phyloP scores from a whole-genome alignment of 2,888 invertebrate genomes.

The Chymomyza caudatula region DNA sequence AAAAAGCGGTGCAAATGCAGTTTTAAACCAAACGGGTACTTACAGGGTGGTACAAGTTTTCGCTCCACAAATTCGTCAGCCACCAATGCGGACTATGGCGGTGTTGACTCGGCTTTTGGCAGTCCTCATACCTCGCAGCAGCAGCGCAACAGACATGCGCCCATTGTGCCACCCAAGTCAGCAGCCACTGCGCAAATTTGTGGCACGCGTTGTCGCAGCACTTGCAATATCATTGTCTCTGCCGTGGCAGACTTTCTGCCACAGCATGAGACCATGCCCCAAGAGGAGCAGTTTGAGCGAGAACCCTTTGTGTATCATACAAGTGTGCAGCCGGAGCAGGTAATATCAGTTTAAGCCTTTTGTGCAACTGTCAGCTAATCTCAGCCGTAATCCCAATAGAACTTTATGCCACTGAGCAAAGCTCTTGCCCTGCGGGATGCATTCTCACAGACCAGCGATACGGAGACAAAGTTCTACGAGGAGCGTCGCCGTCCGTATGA shows the following conservation, averaged over 20 bases:
- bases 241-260: conserved; percentile 75
- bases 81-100: conserved; percentile 79
- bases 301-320: conserved; percentile 75
- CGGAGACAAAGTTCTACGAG: conserved; percentile 62
- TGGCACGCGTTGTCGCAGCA: conserved; percentile 81
- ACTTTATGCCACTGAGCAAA: conserved; percentile 54
- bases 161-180: conserved; percentile 2
- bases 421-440: conserved; percentile 75
- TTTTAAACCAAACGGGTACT: no score
- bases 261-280: conserved; percentile 12
- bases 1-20: no score
- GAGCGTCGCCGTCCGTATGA: conserved; percentile 62
- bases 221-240: conserved; percentile 84
- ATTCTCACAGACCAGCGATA: conserved; percentile 77
- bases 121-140: conserved; percentile 76
- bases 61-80: conserved; percentile 74
- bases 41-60: conserved; percentile 59
- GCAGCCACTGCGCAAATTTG: conserved; percentile 57
- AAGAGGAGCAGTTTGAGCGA: conserved; percentile 52
- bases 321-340: conserved; percentile 74
- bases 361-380: background rate
- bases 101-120: conserved; percentile 78
- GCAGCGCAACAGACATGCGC: conserved; percentile 36
- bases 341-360: conserved; percentile 19
- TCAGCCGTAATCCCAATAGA: conserved; percentile 43